These are phyloP conservation scores for Gasterosteus aculeatus DNA, from an alignment of 2,113 vertebrate genomes.

Conservation along the genomic window DNA sequence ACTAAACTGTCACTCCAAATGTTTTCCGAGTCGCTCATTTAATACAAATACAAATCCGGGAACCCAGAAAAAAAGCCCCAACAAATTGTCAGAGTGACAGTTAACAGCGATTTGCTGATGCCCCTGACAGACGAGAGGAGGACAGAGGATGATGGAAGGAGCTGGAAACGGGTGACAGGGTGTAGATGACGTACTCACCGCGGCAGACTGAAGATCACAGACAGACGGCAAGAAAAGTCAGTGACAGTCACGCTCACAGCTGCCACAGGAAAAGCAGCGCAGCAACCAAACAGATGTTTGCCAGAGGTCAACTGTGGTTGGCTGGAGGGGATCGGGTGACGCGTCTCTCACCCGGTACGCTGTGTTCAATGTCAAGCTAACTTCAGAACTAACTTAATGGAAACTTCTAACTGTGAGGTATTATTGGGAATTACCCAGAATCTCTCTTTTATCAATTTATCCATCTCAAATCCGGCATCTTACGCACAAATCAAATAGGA, in stretches of 20 bases:
- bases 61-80: not conserved
- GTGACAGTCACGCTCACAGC: conserved; percentile 20
- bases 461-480: not conserved
- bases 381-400: not conserved
- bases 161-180: conserved; percentile 27
- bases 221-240: conserved; percentile 23
- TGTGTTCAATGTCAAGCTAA: conserved; percentile 22
- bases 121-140: conserved; percentile 15
- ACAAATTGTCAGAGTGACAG: conserved; percentile 34
- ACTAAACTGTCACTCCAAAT: not conserved
- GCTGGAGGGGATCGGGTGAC: conserved; percentile 20
- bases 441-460: not conserved
- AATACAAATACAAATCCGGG: not conserved
- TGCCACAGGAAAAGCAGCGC: conserved; percentile 22
- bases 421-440: not conserved
- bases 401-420: not conserved
- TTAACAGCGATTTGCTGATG: conserved; percentile 44
- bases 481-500: not conserved
- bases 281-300: conserved; percentile 37
- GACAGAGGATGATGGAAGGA: not conserved
- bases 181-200: conserved; percentile 38
- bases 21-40: not conserved
- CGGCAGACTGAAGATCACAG: conserved; percentile 38
- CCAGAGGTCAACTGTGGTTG: conserved; percentile 13
- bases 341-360: not conserved